phyloP scores from a whole-genome alignment of 2,888 invertebrate species.

The Caenorhabditis virilis region DNA sequence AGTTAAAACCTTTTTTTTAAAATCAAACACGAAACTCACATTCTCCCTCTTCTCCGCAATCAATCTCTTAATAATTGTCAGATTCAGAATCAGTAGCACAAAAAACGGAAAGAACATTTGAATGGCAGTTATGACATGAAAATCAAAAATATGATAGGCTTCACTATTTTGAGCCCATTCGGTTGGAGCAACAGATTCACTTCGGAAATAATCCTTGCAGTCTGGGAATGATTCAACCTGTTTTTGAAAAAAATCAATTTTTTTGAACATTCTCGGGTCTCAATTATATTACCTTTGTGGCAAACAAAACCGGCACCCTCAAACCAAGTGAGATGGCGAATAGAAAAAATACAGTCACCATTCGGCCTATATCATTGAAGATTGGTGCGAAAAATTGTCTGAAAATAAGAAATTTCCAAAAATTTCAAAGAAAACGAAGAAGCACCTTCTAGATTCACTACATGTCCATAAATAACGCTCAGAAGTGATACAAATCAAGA shows the following conservation, averaged over 20 bases:
- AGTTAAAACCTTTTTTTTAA: no score
- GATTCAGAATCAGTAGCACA: constrained; percentile 48
- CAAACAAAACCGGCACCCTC: constrained; percentile 42
- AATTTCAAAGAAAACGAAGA: background rate
- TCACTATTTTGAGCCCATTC: constrained; percentile 30
- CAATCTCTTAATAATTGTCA: constrained; percentile 49
- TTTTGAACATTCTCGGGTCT: background rate
- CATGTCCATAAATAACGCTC: constrained; percentile 56
- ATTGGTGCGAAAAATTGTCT: constrained; percentile 38
- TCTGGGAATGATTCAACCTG: constrained; percentile 41
- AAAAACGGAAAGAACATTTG: constrained; percentile 57
- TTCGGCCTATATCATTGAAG: constrained; percentile 43
- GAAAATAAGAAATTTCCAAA: constrained; percentile 3
- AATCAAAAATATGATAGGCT: constrained; percentile 42
- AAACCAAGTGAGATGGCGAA: constrained; percentile 25
- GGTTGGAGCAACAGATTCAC: constrained; percentile 39
- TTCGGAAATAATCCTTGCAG: constrained; percentile 48
- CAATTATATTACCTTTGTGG: constrained; percentile 36
- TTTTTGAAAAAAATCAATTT: constrained; percentile 2
- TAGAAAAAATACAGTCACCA: constrained; percentile 33
- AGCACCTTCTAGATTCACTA: constrained; percentile 42
- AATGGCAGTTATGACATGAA: constrained; percentile 44
- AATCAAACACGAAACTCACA: no score
- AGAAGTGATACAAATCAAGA: constrained; percentile 53
- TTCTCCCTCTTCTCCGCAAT: constrained; percentile 52